Evolutionary conservation across 2,113 vertebrate species (phyloP), one percentile per base, ranked within the genome.

Genomic region (Aptenodytes patagonicus): DNA sequence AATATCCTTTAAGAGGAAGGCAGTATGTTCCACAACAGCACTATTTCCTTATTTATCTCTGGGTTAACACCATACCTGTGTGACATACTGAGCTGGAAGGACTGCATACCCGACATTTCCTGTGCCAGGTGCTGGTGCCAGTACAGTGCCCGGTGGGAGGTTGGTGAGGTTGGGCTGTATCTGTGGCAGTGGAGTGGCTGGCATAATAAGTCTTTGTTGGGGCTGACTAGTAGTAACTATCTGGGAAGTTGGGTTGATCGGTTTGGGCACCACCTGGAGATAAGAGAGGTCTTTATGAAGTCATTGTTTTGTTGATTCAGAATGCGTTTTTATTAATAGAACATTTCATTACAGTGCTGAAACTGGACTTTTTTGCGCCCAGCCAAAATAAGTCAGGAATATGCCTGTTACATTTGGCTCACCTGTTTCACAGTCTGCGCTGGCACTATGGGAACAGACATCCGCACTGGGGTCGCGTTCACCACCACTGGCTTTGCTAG

Each of bases 141-240:
- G 97, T 36, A 99, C 99, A 8, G 99, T 99, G 86, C 99, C 99
- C 0, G 99, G 99, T 0, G 99, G 99, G 31, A 99, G 98, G 97
- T 99, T 99, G 61, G 99, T 99, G 95, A 99, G 99, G 98, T 99
- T 99, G 81, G 99, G 99, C 95, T 99, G 99, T 87, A 99, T 99
- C 96, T 99, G 99, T 47, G 99, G 99, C 77, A 99, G 98, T 40
- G 99, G 99, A 7, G 99, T 99, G 38, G 99, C 99, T 44, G 99
- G 99, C 99, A 99, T 99, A 96, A 99, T 99, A 44, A 99, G 99
- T 51, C 99, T 98, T 66, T 99, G 99, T 89, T 99, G 99, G 19
- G 98, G 99, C 96, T 99, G 99, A 91, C 98, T 98, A 32, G 98
- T 98, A 82, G 99, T 99, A n/a, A 99, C 98, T 31, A 99, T 98